These are phyloP conservation scores for Nephrotoma flavescens DNA, from an alignment of 2,888 invertebrate genomes.

Conservation along the genomic window DNA sequence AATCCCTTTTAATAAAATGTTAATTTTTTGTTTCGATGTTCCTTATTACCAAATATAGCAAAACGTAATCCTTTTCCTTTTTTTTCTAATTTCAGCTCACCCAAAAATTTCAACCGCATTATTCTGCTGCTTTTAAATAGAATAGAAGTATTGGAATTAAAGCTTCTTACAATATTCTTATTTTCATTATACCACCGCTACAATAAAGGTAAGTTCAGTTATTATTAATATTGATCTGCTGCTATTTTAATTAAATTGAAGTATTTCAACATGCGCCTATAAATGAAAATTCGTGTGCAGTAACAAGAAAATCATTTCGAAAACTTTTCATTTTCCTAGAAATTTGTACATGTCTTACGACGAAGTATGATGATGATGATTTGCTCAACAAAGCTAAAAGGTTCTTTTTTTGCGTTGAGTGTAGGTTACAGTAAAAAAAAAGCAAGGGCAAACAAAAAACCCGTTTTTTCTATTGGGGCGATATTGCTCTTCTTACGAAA, in stretches of 20 bases:
- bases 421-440: not conserved
- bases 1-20: not conserved
- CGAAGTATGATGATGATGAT: not conserved
- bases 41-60: not conserved
- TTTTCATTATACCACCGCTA: not conserved
- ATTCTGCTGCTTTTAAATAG: not conserved
- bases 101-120: not conserved
- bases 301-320: not conserved
- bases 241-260: not conserved
- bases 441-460: not conserved
- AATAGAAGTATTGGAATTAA: not conserved
- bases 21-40: not conserved
- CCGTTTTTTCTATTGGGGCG: not conserved
- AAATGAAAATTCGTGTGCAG: not conserved
- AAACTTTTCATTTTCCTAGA: not conserved
- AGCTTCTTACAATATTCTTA: not conserved
- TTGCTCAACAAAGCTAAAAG: not conserved
- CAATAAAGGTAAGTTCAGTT: not conserved
- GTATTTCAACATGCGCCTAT: not conserved
- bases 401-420: not conserved
- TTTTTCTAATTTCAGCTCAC: not conserved
- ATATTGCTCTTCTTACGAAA: not conserved
- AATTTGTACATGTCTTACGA: not conserved
- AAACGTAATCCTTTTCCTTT: not conserved
- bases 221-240: not conserved